Conservation (phyloP, 2,113 vertebrate species). For the Psettodes erumei region DNA sequence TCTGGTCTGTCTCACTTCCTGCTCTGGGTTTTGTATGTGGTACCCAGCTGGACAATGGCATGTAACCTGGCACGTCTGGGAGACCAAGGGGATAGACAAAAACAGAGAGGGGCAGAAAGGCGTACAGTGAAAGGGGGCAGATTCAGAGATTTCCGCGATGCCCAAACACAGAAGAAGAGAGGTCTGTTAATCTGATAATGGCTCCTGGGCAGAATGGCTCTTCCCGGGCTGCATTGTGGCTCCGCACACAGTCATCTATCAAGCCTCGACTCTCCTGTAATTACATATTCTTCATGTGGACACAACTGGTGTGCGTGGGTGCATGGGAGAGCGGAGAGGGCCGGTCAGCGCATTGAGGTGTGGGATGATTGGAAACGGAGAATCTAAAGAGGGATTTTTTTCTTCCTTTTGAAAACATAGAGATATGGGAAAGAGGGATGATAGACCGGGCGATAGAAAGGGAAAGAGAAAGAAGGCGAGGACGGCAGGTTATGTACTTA, state of each 20-base stretch:
- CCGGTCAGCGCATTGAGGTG: constrained; percentile 53
- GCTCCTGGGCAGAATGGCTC: constrained; percentile 56
- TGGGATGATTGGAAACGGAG: constrained; percentile 56
- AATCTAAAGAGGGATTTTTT: constrained; percentile 58
- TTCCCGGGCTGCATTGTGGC: constrained; percentile 60
- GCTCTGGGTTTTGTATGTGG: background rate
- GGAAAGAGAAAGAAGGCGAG: background rate
- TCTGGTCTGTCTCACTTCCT: background rate
- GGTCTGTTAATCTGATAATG: constrained; percentile 69
- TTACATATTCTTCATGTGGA: constrained; percentile 74
- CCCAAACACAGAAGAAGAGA: constrained; percentile 40
- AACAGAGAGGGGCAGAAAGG: constrained; percentile 2
- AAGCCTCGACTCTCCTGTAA: constrained; percentile 64
- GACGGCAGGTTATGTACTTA: constrained; percentile 8
- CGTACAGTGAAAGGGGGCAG: constrained; percentile 10
- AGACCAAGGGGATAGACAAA: constrained; percentile 27
- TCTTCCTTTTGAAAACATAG: constrained; percentile 17
- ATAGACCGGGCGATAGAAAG: background rate
- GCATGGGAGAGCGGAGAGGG: constrained; percentile 18
- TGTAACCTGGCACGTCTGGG: constrained; percentile 64
- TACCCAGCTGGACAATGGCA: constrained; percentile 34
- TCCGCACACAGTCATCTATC: constrained; percentile 63
- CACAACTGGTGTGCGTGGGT: constrained; percentile 15
- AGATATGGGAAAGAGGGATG: constrained; percentile 40
- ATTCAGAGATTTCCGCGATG: constrained; percentile 29